Evolutionary conservation across 2,113 vertebrate genomes (phyloP).

Genomic region (Eleginops maclovinus): DNA sequence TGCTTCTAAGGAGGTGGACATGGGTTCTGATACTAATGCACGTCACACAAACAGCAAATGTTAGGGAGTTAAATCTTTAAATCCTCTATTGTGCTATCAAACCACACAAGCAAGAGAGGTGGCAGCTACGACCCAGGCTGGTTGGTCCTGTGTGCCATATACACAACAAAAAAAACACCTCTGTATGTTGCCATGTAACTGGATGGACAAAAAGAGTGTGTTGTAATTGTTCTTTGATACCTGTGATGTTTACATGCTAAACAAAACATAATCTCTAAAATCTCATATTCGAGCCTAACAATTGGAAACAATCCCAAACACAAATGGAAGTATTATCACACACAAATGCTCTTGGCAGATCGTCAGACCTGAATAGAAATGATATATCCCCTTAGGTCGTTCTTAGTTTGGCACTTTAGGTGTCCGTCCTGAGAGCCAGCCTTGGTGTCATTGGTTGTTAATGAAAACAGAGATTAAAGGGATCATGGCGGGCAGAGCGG

Average conservation of each 20-base stretch:
- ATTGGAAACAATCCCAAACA: background rate
- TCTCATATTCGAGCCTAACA: background rate
- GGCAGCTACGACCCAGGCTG: conserved; percentile 67
- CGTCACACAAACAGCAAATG: conserved; percentile 41
- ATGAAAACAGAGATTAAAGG: conserved; percentile 78
- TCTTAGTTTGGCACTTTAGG: conserved; percentile 23
- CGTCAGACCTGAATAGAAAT: conserved; percentile 7
- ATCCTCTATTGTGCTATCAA: conserved; percentile 55
- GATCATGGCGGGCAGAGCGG: conserved; percentile 48
- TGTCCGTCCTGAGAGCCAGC: background rate
- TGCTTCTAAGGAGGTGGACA: conserved; percentile 5
- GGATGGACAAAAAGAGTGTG: background rate
- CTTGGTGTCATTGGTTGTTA: conserved; percentile 46
- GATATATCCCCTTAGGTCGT: background rate
- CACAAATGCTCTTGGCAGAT: fast-evolving
- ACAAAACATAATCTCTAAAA: background rate
- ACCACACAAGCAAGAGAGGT: conserved; percentile 33
- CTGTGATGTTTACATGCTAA: conserved; percentile 31
- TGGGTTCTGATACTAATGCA: conserved; percentile 7
- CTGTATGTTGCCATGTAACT: conserved; percentile 3
- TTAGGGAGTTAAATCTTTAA: conserved; percentile 65
- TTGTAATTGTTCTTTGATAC: background rate
- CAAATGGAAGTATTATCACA: background rate
- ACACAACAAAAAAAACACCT: conserved; percentile 4
- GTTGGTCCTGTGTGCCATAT: conserved; percentile 26